Base-by-base conservation (phyloP, 2,888 invertebrate species). In the Carterocephalus palaemon region DNA sequence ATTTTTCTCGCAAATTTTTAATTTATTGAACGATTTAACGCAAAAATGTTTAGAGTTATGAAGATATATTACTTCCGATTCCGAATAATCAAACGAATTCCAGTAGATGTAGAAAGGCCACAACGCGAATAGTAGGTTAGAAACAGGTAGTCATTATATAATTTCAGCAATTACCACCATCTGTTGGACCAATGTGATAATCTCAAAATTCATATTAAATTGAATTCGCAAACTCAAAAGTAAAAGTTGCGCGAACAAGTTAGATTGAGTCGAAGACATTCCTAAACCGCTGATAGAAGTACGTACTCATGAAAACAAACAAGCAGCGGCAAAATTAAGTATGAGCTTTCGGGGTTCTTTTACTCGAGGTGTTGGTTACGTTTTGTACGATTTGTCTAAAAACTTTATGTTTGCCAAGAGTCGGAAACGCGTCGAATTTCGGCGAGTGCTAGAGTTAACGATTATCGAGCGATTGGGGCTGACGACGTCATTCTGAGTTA, bases 201-300 rank as follows among this genome's bases (percentile, higher is more conserved):
- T 12, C 8, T 7, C n/a, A 5, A 16, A 29, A 29, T 16, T 16
- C 29, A 16, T 16, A 29, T 17, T 10, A 16, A 32, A 41, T 41
- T 16, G 8, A 8, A 24, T 41, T 24, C 24, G 10, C 9, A 17
- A 10, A 41, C 28, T 29, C 16, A 22, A 32, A 41, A 8, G 19
- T 4, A 19, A 24, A 41, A 31, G 9, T 20, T 33, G 9, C 32
- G 22, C 4, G 15, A 9, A 32, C 20, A 41, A 41, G 40, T 41
- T 41, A 41, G 40, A 41, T 41, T 41, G 40, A 24, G 40, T 32
- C 15, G 9, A 41, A 32, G 23, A 15, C 29, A 15, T 24, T 16
- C 10, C 13, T 6, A 34, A 23, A 10, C 12, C 32, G 23, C 1
- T 4, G 23, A 32, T 23, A 12, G 23, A 29, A 29, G n/a, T 26